A percentile compares a stretch with the other conserved stretches of the same genome.
Evolutionary conservation across 2,113 vertebrate species (phyloP).

Genomic region (Coturnix japonica): DNA sequence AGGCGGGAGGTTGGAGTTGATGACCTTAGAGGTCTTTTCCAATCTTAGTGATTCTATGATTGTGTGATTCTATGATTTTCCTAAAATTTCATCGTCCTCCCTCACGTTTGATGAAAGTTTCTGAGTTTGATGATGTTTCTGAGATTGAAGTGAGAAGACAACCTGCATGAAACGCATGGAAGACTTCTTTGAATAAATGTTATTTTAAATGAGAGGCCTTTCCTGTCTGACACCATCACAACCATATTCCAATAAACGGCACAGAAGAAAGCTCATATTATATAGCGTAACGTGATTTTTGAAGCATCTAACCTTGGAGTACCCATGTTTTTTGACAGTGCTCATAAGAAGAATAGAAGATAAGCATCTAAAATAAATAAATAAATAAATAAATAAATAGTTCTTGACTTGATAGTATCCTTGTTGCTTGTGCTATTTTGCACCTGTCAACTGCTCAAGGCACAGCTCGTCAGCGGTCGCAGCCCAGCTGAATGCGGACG

Average conservation of each 20-base stretch:
- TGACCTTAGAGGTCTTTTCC: too few species aligned
- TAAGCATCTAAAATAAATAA: not conserved
- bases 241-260: not conserved
- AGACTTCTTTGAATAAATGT: not conserved
- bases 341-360: not conserved
- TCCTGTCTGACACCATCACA: not conserved
- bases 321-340: not conserved
- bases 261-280: not conserved
- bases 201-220: not conserved
- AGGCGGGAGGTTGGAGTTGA: too few species aligned
- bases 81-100: not conserved
- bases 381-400: constrained; percentile 29
- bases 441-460: constrained; percentile 43
- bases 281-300: not conserved
- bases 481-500: not conserved
- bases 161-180: not conserved
- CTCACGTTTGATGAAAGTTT: not conserved
- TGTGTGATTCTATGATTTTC: not conserved
- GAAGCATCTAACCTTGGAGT: not conserved
- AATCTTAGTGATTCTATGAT: too few species aligned
- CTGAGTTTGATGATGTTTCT: too few species aligned
- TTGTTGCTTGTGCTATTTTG: constrained; percentile 36
- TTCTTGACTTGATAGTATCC: not conserved
- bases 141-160: not conserved
- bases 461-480: constrained; percentile 34